Evolutionary conservation across 2,797 vertebrate species (phyloP).

Genomic region (Sebastes steindachneri): DNA sequence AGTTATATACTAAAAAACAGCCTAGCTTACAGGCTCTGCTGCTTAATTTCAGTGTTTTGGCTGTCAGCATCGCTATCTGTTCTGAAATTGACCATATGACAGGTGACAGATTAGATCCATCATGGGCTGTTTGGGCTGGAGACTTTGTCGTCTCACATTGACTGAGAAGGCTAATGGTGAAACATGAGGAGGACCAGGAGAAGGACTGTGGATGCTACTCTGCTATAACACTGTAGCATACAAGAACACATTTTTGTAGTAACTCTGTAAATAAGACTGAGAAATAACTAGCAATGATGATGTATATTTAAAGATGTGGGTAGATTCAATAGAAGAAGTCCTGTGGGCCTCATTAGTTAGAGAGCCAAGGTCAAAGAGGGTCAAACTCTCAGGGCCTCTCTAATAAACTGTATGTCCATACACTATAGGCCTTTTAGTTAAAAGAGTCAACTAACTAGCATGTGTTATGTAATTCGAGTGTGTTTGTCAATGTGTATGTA

Average conservation of each 20-base stretch:
- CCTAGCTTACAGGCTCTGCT: conserved; percentile 6
- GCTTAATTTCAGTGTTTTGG: conserved; percentile 56
- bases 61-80: conserved; percentile 60
- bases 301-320: conserved; percentile 12
- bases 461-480: conserved; percentile 6
- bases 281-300: conserved; percentile 1
- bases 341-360: conserved; percentile 11
- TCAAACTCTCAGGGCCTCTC: background rate
- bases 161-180: conserved; percentile 46
- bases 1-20: background rate
- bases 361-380: conserved; percentile 14
- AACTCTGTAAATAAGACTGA: background rate
- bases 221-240: background rate
- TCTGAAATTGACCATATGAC: conserved; percentile 70
- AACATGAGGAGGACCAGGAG: conserved; percentile 28
- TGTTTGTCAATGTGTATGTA: conserved; percentile 7
- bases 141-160: conserved; percentile 59
- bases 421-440: conserved; percentile 12
- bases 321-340: conserved; percentile 11
- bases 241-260: background rate
- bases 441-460: background rate
- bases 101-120: conserved; percentile 77
- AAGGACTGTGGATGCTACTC: conserved; percentile 13
- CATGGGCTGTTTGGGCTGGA: conserved; percentile 50
- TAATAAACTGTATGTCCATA: background rate